phyloP scores from a whole-genome alignment of 2,113 vertebrate species.

The Orycteropus afer region DNA sequence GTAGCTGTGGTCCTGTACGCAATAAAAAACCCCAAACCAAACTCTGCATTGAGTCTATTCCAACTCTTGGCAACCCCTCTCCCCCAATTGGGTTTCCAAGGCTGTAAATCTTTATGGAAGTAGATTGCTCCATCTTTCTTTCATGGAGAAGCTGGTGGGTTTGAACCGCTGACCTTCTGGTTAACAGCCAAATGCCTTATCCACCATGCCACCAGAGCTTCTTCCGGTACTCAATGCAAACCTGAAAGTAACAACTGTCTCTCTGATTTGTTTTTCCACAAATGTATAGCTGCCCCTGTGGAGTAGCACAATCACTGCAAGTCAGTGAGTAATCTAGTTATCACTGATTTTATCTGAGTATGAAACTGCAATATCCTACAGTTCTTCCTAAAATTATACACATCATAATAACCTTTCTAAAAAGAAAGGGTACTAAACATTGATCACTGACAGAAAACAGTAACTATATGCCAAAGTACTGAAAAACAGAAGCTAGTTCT shows the following conservation, averaged over 20 bases:
- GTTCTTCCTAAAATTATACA: neutral
- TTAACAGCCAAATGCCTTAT: no score
- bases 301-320: neutral
- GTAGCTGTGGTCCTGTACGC: neutral
- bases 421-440: neutral
- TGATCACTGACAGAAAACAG: neutral
- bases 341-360: neutral
- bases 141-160: no score
- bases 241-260: neutral
- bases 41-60: no score
- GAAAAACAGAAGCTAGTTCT: neutral
- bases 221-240: constrained; percentile 51
- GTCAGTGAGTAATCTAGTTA: neutral
- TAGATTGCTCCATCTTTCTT: no score
- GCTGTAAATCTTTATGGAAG: no score
- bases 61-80: no score
- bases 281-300: neutral
- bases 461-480: neutral
- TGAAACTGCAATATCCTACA: neutral
- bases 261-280: neutral
- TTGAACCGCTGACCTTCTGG: no score
- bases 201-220: no score
- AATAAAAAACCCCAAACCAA: no score
- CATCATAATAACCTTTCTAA: neutral
- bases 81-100: no score